Evolutionary conservation across 2,797 vertebrate genomes (phyloP).

Genomic region (Neomorphus geoffroyi): DNA sequence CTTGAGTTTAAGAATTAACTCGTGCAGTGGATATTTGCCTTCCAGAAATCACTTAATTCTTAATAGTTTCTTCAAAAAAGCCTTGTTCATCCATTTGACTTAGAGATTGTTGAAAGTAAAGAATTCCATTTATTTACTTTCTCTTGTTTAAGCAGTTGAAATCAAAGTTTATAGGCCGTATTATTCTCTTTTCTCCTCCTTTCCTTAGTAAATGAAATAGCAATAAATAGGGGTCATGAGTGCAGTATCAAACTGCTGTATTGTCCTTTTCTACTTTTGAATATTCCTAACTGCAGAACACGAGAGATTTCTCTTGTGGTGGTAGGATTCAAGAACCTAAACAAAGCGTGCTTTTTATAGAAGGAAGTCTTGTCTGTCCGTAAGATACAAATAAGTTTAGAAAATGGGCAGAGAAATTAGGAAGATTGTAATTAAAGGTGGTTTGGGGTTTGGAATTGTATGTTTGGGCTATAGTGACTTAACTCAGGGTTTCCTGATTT

Average conservation of each 20-base stretch:
- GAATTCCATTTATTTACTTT: background rate
- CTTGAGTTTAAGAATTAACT: background rate
- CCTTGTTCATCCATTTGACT: background rate
- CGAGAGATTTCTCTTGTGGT: background rate
- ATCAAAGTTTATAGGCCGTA: background rate
- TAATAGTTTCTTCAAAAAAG: background rate
- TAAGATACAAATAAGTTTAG: background rate
- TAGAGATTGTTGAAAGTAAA: background rate
- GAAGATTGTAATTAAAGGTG: background rate
- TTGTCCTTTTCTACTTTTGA: background rate
- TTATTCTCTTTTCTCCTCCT: background rate
- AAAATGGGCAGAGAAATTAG: background rate
- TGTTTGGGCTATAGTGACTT: background rate
- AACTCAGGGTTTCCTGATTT: constrained; percentile 2
- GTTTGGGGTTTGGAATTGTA: background rate
- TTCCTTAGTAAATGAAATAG: background rate
- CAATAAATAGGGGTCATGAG: background rate
- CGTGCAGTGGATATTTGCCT: fast-evolving
- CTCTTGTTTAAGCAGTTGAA: background rate
- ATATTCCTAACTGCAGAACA: background rate
- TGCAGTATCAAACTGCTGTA: background rate
- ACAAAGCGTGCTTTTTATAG: background rate
- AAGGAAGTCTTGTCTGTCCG: background rate
- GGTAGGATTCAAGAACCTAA: background rate
- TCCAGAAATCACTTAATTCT: background rate